Conservation (phyloP, 2,888 invertebrate species). For the Pachliopta kotzebuea region DNA sequence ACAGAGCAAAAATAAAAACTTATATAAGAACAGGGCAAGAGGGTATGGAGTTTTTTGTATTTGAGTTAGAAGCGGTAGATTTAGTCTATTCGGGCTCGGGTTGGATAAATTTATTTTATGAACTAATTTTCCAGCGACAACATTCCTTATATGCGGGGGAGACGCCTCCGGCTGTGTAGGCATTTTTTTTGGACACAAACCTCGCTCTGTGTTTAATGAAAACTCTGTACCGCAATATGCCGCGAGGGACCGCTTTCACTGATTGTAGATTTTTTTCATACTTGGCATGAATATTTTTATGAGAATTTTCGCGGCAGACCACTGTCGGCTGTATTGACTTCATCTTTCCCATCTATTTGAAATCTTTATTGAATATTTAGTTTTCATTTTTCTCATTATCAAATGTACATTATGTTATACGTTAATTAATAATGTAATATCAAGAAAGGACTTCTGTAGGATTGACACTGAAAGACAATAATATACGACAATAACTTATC, state of each 20-base stretch:
- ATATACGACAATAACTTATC: no score
- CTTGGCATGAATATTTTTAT: conserved; percentile 68
- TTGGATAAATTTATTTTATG: conserved; percentile 65
- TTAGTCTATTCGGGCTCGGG: conserved; percentile 46
- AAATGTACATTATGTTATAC: no score
- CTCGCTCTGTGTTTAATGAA: conserved; percentile 73
- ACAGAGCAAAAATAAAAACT: conserved; percentile 35
- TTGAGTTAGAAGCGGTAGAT: conserved; percentile 43
- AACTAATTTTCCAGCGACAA: conserved; percentile 75
- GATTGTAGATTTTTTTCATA: conserved; percentile 70
- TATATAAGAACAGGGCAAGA: conserved; percentile 30
- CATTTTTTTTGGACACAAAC: conserved; percentile 68
- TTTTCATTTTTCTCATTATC: no score
- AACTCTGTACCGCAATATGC: conserved; percentile 72
- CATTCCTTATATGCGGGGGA: conserved; percentile 66
- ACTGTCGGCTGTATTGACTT: conserved; percentile 37
- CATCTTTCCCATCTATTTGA: no score
- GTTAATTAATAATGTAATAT: no score
- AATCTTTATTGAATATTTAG: no score
- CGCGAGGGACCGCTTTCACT: conserved; percentile 69
- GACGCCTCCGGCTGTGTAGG: conserved; percentile 62
- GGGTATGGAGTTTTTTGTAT: conserved; percentile 30
- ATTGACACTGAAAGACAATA: no score
- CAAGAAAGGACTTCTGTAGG: no score
- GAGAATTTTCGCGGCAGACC: conserved; percentile 29